Evolutionary conservation across 2,113 vertebrate species (phyloP).

Genomic region (Scartelaos histophorus): DNA sequence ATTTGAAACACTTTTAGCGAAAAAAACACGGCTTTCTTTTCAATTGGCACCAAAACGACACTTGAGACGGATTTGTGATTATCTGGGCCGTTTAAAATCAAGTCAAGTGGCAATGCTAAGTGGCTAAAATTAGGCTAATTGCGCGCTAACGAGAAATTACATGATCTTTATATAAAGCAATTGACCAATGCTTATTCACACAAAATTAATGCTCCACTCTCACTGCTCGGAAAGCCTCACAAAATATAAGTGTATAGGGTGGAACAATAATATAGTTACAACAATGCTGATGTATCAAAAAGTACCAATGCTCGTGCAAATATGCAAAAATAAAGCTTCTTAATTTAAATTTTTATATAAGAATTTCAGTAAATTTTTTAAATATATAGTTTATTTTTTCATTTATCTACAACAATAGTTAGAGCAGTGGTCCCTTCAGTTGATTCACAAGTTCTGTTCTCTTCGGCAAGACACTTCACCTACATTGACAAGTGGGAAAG

Average conservation of each 20-base stretch:
- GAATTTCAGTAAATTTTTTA: too few relatives aligned
- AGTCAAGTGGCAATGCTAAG: conserved; percentile 4
- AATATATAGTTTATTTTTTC: too few relatives aligned
- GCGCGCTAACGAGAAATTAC: not conserved
- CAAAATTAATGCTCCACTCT: not conserved
- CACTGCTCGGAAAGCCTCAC: not conserved
- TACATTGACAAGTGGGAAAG: too few relatives aligned
- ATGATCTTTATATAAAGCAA: not conserved
- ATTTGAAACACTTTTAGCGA: not conserved
- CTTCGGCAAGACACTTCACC: too few relatives aligned
- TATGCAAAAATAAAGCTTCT: too few relatives aligned
- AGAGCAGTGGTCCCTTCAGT: too few relatives aligned
- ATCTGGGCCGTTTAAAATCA: conserved; percentile 5
- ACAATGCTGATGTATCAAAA: too few relatives aligned
- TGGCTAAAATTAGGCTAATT: conserved; percentile 7
- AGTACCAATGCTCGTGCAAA: too few relatives aligned
- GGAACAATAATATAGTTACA: too few relatives aligned
- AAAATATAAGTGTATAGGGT: not conserved
- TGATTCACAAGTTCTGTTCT: too few relatives aligned
- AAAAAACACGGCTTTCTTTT: not conserved
- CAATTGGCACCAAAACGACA: not conserved
- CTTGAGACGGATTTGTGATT: not conserved
- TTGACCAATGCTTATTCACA: not conserved
- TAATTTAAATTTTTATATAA: too few relatives aligned
- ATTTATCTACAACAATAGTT: too few relatives aligned